Percentiles rank a stretch among this genome's conserved stretches.
These are phyloP conservation scores for Aythya fuligula DNA, from an alignment of 2,797 vertebrate genomes.

Conservation along the genomic window DNA sequence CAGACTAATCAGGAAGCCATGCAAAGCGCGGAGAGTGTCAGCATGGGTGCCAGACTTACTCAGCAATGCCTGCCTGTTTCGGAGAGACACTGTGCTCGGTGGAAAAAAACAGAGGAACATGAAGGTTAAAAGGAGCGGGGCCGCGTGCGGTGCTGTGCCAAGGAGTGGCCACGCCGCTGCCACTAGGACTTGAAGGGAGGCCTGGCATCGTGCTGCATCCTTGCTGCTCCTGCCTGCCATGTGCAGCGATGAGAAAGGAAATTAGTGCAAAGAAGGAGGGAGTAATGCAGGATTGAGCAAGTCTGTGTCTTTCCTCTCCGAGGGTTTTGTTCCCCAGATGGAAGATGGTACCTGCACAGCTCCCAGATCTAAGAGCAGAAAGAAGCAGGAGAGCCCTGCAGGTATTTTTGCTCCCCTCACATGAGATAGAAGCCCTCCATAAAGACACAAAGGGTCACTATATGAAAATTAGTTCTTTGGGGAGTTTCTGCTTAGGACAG, in stretches of 20 bases:
- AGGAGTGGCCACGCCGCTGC: background rate
- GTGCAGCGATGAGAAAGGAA: constrained; percentile 27
- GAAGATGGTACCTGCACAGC: background rate
- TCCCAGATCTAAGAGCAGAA: background rate
- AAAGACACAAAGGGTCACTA: background rate
- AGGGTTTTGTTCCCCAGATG: background rate
- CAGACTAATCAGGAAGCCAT: constrained; percentile 70
- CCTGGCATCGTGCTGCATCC: constrained; percentile 44
- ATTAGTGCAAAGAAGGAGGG: constrained; percentile 22
- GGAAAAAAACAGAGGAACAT: background rate
- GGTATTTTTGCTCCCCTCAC: background rate
- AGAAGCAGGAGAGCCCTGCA: background rate
- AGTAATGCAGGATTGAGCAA: constrained; percentile 2
- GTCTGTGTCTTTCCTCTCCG: background rate
- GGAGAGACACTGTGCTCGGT: background rate
- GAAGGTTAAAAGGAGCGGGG: constrained; percentile 54
- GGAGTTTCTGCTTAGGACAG: background rate
- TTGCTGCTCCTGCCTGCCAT: constrained; percentile 25
- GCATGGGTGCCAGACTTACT: constrained; percentile 66
- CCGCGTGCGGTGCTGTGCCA: background rate
- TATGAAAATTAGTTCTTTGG: background rate
- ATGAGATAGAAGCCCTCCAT: background rate
- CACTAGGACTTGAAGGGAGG: constrained; percentile 57
- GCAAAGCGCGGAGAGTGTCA: constrained; percentile 27
- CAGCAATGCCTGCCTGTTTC: constrained; percentile 51